phyloP scores from a whole-genome alignment of 92 coral and sea anemone genomes.

The Desmophyllum pertusum region DNA sequence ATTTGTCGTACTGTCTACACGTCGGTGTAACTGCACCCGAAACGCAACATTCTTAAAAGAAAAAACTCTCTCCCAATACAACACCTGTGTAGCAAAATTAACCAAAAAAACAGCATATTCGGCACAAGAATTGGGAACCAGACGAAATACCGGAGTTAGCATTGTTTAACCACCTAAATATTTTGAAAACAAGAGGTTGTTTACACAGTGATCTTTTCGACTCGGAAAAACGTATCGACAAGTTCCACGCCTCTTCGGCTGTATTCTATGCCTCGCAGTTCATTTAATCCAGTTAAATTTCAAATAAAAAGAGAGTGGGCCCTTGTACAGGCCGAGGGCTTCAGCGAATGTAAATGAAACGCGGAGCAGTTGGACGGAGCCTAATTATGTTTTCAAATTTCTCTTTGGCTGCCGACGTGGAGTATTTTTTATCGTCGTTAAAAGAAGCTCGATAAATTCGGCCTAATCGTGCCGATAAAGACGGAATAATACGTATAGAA shows the following conservation, averaged over 20 bases:
- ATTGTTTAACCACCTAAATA: slow-evolving; percentile 44
- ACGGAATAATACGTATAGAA: slow-evolving; percentile 29
- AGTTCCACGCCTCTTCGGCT: slow-evolving; percentile 12
- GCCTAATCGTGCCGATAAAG: slow-evolving; percentile 12
- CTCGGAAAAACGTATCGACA: neutral
- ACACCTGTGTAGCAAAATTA: neutral
- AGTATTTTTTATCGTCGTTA: slow-evolving; percentile 18
- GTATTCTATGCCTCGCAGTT: neutral
- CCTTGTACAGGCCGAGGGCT: slow-evolving; percentile 7
- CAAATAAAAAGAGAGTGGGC: slow-evolving; percentile 10
- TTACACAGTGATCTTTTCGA: slow-evolving; percentile 23
- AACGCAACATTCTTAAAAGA: neutral
- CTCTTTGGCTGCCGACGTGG: neutral
- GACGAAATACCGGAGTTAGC: slow-evolving; percentile 21
- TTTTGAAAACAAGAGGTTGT: slow-evolving; percentile 38
- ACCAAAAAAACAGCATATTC: neutral
- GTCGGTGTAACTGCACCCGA: neutral
- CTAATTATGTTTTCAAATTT: neutral
- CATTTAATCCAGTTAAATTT: slow-evolving; percentile 39
- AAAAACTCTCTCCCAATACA: neutral
- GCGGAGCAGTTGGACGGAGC: slow-evolving; percentile 8
- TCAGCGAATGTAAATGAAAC: neutral
- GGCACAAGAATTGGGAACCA: neutral
- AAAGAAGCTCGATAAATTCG: slow-evolving; percentile 28
- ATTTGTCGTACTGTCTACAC: no score